Percentiles rank a stretch among this genome's conserved stretches.
Evolutionary conservation across 2,113 vertebrate genomes (phyloP).

Genomic region (Larimichthys crocea): DNA sequence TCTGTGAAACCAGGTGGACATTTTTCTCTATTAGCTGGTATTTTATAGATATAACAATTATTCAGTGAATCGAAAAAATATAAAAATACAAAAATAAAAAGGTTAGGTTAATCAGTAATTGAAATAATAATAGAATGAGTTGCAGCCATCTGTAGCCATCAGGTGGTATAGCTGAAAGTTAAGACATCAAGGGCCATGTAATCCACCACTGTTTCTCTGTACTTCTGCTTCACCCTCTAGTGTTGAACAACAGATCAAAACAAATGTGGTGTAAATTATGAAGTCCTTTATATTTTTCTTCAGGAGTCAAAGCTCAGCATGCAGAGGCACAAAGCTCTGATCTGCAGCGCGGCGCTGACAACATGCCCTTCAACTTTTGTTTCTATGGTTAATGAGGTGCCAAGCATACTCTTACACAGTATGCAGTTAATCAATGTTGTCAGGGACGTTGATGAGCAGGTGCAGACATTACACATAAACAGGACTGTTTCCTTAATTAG

Average conservation of each 20-base stretch:
- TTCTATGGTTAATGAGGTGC: conserved; percentile 51
- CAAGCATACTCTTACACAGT: conserved; percentile 33
- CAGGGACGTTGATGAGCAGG: conserved; percentile 62
- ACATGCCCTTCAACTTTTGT: conserved; percentile 44
- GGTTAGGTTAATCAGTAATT: too few species aligned
- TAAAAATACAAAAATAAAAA: too few species aligned
- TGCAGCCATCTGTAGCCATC: not conserved
- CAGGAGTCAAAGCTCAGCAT: conserved; percentile 7
- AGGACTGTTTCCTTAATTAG: conserved; percentile 58
- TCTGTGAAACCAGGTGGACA: not conserved
- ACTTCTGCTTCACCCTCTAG: not conserved
- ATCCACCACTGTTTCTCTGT: not conserved
- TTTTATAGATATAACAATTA: not conserved
- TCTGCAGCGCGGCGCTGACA: not conserved
- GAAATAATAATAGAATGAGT: too few species aligned
- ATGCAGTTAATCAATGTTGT: conserved; percentile 62
- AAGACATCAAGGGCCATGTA: not conserved
- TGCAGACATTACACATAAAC: conserved; percentile 51
- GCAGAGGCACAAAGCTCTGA: conserved; percentile 7
- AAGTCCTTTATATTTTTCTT: not conserved
- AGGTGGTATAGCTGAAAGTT: not conserved
- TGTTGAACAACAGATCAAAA: not conserved
- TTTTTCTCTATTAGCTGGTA: too few species aligned
- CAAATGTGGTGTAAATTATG: not conserved
- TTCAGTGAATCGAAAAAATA: not conserved